Evolutionary conservation across 2,113 vertebrate genomes (phyloP).

Genomic region (Patagioenas fasciata): DNA sequence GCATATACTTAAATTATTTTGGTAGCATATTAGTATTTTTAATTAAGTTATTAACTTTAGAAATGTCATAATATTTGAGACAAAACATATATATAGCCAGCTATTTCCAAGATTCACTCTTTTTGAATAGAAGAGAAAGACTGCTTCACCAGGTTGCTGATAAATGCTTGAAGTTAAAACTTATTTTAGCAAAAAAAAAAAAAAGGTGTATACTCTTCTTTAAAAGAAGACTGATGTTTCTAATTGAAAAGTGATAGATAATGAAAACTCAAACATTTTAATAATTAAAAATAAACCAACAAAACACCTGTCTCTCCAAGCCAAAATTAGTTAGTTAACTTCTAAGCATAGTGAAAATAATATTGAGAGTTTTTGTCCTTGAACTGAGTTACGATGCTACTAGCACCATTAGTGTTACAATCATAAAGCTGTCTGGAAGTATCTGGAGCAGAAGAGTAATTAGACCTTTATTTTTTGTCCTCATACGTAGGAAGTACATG

Average conservation of each 20-base stretch:
- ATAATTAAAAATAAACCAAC: rapidly evolving
- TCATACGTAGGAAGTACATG: neutral
- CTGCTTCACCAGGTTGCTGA: neutral
- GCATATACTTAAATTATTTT: neutral
- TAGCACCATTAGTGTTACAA: neutral
- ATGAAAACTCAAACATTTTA: neutral
- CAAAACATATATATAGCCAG: neutral
- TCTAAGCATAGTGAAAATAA: neutral
- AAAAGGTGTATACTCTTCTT: neutral
- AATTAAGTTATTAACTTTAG: neutral
- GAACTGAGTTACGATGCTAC: neutral
- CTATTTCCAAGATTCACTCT: neutral
- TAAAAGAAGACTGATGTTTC: neutral
- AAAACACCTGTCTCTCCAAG: neutral
- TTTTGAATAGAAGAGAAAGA: neutral
- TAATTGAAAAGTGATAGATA: neutral
- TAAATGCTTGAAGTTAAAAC: neutral
- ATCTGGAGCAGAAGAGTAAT: neutral
- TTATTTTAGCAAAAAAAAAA: neutral
- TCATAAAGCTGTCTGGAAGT: neutral
- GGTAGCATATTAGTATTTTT: neutral
- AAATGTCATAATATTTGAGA: neutral
- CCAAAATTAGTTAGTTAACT: neutral
- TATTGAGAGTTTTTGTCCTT: neutral
- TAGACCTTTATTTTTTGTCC: neutral